Evolutionary conservation across 2,113 vertebrate species (phyloP), one percentile per base, ranked within the genome.

Genomic region (Sinocyclocheilus grahami): DNA sequence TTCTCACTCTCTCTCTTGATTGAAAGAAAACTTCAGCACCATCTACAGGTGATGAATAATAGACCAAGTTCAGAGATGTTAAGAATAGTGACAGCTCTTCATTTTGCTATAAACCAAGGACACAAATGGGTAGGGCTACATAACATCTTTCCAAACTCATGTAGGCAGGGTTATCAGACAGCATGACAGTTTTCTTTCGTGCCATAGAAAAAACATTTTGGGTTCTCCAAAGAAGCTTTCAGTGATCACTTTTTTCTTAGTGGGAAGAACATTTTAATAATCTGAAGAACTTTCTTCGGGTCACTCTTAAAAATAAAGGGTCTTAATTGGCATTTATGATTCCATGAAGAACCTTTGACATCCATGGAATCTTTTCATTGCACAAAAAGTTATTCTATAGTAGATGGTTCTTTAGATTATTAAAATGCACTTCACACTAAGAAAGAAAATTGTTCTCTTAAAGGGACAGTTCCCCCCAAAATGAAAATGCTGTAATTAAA

Each of bases 11-110:
- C 16, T 16, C 30, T 51, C 42, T 46, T 77, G 37, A 74, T 84
- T 84, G 65, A 85, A 24, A 33, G 48, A 30, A 81, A 81, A 79
- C 83, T 76, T 83, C 76, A 86, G 80, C 84, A 84, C 78, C 88
- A 87, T 79, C 86, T 83, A 83, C 60, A 77, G 84, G 84, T 18
- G 33, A 78, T 74, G 60, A 30, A 27, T 46, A 22, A 79, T 42
- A 48, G 55, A 79, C 27, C 58, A 62, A 46, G 79, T 55, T 82
- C 46, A 33, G 16, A 53, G 16, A 37, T 5, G 11, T 71, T 71
- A 4, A 7, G 46, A 30, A 51, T 14, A 24, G 58, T 63, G 18
- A 53, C 69, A 24, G 22, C 58, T 83, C 12, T 86, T 86, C 3
- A 24, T 30, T 78, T 78, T 81, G 46, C 60, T 39, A 13, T 27